Conservation (phyloP, 2,113 vertebrate genomes). For the Nansenia antarctica region DNA sequence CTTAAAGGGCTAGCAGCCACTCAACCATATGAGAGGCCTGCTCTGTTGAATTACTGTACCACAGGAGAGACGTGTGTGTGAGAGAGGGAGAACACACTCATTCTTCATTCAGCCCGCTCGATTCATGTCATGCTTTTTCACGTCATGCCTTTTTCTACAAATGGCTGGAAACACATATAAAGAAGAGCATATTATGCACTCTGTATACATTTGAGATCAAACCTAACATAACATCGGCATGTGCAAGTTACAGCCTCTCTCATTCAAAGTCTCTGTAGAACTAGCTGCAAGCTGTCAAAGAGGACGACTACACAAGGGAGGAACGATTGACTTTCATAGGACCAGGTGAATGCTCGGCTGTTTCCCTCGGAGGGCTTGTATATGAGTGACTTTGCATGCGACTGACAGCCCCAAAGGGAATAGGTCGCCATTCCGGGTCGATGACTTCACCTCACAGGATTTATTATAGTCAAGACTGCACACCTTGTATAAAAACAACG, state of each 20-base stretch:
- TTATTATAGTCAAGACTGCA: neutral
- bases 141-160: too few relatives aligned
- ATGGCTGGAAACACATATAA: too few relatives aligned
- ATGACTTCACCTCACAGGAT: neutral
- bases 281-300: neutral
- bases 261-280: too few relatives aligned
- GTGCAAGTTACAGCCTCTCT: too few relatives aligned
- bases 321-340: too few relatives aligned
- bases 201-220: too few relatives aligned
- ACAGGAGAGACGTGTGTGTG: neutral
- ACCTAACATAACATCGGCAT: too few relatives aligned
- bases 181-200: too few relatives aligned
- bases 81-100: neutral
- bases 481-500: conserved; percentile 1
- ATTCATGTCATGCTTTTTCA: too few relatives aligned
- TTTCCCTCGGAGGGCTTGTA: neutral
- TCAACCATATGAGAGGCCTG: conserved; percentile 64
- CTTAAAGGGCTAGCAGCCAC: conserved; percentile 74
- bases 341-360: neutral
- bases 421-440: neutral
- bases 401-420: neutral
- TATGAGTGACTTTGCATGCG: neutral
- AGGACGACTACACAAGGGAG: neutral
- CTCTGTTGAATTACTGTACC: conserved; percentile 32
- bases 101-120: neutral